A percentile compares a stretch with the other conserved stretches of the same genome.
phyloP scores from a whole-genome alignment of 92 coral and sea anemone species.

The Palythoa grandiflora region DNA sequence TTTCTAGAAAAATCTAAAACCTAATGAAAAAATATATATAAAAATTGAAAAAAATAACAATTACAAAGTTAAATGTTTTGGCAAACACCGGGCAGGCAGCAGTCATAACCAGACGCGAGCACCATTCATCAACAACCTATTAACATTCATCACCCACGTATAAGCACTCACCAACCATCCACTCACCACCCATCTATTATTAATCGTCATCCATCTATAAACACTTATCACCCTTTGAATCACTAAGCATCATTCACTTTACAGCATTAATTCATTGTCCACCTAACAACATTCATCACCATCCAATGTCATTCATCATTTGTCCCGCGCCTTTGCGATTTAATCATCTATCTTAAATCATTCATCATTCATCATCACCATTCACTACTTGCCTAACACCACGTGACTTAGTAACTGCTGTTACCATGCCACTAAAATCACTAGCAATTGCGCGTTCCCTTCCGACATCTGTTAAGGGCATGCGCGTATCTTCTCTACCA shows the following conservation, averaged over 20 bases:
- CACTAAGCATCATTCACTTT: background rate
- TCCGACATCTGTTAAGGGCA: no score
- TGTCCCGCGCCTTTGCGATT: background rate
- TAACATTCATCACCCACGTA: background rate
- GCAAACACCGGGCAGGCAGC: slow-evolving; percentile 51
- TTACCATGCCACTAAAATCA: background rate
- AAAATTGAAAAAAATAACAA: background rate
- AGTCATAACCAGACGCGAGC: background rate
- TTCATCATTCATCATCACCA: background rate
- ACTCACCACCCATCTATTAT: background rate
- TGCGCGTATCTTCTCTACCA: no score
- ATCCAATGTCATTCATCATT: background rate
- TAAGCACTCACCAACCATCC: no score
- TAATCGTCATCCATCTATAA: background rate
- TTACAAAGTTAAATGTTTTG: background rate
- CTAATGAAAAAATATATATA: background rate
- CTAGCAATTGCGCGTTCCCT: background rate
- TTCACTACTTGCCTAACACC: background rate
- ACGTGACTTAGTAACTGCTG: no score
- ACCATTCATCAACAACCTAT: background rate
- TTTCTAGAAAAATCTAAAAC: no score
- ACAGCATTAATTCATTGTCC: background rate
- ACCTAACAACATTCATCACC: background rate
- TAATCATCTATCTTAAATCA: background rate
- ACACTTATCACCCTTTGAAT: background rate